These are phyloP conservation scores for Corythaixoides concolor DNA, from an alignment of 2,113 vertebrate genomes.

Conservation along the genomic window DNA sequence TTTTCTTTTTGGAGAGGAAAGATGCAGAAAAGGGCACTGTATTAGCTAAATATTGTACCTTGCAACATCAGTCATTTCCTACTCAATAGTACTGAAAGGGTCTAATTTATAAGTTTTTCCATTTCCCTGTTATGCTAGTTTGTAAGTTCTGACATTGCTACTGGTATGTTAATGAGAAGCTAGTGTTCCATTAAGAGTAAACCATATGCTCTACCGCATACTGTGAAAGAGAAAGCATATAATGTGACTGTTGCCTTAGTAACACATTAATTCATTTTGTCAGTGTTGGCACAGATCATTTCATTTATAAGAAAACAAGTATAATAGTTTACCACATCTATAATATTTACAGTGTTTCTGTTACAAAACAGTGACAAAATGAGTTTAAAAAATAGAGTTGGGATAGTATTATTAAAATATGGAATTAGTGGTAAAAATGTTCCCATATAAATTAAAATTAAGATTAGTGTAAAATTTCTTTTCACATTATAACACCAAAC, in stretches of 20 bases:
- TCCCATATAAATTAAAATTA: slow-evolving; percentile 72
- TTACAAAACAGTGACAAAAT: slow-evolving; percentile 92
- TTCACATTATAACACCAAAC: slow-evolving; percentile 76
- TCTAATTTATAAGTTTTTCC: slow-evolving; percentile 84
- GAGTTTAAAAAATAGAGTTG: slow-evolving; percentile 84
- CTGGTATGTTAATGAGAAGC: slow-evolving; percentile 89
- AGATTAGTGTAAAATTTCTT: slow-evolving; percentile 74
- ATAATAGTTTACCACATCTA: slow-evolving; percentile 93
- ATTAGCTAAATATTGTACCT: slow-evolving; percentile 82
- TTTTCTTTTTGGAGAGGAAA: slow-evolving; percentile 46
- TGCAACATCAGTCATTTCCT: slow-evolving; percentile 81
- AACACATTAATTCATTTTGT: slow-evolving; percentile 93
- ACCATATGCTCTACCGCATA: slow-evolving; percentile 88
- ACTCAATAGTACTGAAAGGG: slow-evolving; percentile 79
- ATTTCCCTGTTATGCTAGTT: slow-evolving; percentile 80
- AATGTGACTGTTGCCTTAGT: slow-evolving; percentile 96
- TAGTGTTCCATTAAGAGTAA: slow-evolving; percentile 86
- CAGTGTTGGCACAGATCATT: slow-evolving; percentile 88
- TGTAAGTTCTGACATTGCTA: slow-evolving; percentile 87
- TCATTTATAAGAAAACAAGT: slow-evolving; percentile 90
- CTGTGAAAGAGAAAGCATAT: slow-evolving; percentile 88
- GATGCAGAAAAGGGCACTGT: slow-evolving; percentile 76
- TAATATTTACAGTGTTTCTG: slow-evolving; percentile 91
- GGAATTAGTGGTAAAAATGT: slow-evolving; percentile 74
- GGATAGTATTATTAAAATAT: slow-evolving; percentile 81